These are phyloP conservation scores for Meloidogyne hapla DNA, from an alignment of 1,140 invertebrate species.

Conservation along the genomic window DNA sequence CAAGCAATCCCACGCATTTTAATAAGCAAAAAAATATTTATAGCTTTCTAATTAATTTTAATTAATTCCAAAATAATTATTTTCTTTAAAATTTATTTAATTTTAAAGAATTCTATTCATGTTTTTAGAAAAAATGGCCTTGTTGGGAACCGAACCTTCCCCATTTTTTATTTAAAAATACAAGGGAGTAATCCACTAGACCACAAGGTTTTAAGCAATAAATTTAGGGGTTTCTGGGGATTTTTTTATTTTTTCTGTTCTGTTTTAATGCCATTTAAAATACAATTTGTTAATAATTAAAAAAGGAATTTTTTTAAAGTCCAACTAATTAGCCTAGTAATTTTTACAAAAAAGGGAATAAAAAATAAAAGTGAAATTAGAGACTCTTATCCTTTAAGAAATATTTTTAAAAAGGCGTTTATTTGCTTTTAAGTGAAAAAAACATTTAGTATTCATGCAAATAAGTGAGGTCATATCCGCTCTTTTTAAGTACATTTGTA, in stretches of 20 bases:
- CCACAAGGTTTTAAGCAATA: neutral
- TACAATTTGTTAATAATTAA: too few relatives aligned
- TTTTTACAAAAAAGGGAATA: too few relatives aligned
- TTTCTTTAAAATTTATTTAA: too few relatives aligned
- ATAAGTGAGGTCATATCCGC: slow-evolving; percentile 1
- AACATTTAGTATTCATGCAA: too few relatives aligned
- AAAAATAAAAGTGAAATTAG: too few relatives aligned
- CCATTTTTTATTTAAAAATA: neutral
- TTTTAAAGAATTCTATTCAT: neutral
- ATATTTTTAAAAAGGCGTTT: too few relatives aligned
- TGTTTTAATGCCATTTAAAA: too few relatives aligned
- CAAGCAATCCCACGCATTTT: neutral
- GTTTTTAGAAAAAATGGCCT: neutral
- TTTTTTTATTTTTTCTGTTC: too few relatives aligned
- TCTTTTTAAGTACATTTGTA: neutral
- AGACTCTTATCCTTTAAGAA: too few relatives aligned
- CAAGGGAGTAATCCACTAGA: neutral
- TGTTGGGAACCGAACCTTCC: neutral
- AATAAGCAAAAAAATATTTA: neutral
- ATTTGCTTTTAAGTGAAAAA: neutral
- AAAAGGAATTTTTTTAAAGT: too few relatives aligned
- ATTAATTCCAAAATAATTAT: neutral
- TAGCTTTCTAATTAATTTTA: slow-evolving; percentile 9
- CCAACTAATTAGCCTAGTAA: too few relatives aligned
- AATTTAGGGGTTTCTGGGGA: too few relatives aligned